Base-by-base conservation (phyloP, 2,888 invertebrate genomes). In the Camponotus fellah region DNA sequence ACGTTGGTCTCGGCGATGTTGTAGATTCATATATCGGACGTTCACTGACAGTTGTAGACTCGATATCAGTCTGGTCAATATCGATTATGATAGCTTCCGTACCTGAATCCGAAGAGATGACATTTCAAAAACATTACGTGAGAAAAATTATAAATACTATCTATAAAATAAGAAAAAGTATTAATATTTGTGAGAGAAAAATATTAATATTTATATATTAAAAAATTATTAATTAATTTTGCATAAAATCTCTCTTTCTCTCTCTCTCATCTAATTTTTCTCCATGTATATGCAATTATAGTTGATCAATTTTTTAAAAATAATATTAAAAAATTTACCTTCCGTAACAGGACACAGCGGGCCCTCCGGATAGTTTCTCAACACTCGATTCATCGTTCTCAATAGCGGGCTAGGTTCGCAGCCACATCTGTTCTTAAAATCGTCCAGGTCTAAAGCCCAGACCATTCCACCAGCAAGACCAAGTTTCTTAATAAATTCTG, bases 401-500 rank as follows among this genome's bases (percentile, higher is more conserved):
- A 98, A 94, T 49, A 98, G 95, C 0, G 98, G 98, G 92, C 97
- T 97, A 34, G 97, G 96, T 88, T 98, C 98, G 92, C 98, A 98
- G 10, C 96, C 96, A 91, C 98, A 98, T 82, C 96, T 95, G 88
- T 98, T 97, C 86, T 96, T 97, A 92, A 98, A 98, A 94, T 98
- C 98, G 92, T 98, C 98, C 80, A 98, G 95, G 94, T 98, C 98
- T 17, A 98, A 95, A 0, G 98, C 97, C 98, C 98, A 98, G 34
- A 98, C 97, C 98, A 98, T 98, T 62, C 97, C 97, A 53, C 98
- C 98, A 21, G 97, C 98, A 4, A 99, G 95, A 0, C 97, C 97
- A 96, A 98, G 97, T 0, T 97, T 96, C 85, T 97, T 97, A 9
- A 98, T 96, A 92, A 97, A 98, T 91, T 98, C 97, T 3, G 98